A percentile compares a stretch with the other conserved stretches of the same genome.
Conservation (phyloP, 2,797 vertebrate species). For the Falco naumanni region DNA sequence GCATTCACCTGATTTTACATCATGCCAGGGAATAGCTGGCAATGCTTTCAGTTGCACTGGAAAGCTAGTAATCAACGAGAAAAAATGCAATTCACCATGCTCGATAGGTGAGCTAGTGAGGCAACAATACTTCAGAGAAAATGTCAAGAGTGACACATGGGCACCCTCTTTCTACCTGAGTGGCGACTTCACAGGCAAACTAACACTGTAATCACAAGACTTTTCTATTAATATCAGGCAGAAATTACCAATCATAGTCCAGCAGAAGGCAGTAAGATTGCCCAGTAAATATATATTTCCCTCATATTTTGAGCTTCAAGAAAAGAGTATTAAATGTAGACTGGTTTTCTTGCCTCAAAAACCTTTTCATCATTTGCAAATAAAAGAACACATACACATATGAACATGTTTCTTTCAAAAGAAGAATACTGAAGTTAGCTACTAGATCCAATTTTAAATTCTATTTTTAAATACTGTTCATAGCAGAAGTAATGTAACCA, state of each 20-base stretch:
- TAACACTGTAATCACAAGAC: background rate
- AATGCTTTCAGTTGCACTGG: background rate
- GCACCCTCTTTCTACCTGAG: background rate
- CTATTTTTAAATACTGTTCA: background rate
- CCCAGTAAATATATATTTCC: background rate
- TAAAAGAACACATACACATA: background rate
- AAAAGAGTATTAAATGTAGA: background rate
- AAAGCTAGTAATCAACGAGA: slow-evolving; percentile 38
- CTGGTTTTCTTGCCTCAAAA: background rate
- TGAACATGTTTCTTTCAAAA: background rate
- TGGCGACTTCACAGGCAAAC: background rate
- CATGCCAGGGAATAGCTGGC: slow-evolving; percentile 45
- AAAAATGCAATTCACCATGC: slow-evolving; percentile 40
- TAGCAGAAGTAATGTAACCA: background rate
- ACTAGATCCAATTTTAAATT: background rate
- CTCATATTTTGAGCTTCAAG: background rate
- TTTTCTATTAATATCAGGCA: background rate
- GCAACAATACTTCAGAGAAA: slow-evolving; percentile 13
- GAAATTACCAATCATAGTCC: background rate
- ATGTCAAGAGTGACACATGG: background rate
- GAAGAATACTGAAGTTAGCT: background rate
- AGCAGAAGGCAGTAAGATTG: background rate
- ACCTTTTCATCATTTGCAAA: background rate
- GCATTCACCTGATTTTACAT: slow-evolving; percentile 6
- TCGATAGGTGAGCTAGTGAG: slow-evolving; percentile 26